These are phyloP conservation scores for Pristionchus arcanus DNA, from an alignment of 2,888 invertebrate genomes.

Conservation along the genomic window DNA sequence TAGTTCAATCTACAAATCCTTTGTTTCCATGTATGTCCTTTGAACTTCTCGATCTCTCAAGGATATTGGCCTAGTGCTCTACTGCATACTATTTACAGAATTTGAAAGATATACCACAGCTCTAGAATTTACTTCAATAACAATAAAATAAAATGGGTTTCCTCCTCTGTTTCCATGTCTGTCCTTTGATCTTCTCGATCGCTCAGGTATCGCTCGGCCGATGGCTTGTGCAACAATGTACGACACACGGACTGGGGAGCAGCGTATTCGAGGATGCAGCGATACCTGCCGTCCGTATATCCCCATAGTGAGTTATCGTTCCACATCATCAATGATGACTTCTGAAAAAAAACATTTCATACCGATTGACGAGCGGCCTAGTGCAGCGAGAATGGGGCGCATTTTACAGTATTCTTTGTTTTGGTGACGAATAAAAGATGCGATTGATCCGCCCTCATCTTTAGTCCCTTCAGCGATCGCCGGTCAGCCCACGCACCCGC, in stretches of 20 bases:
- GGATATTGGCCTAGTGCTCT: too few relatives aligned
- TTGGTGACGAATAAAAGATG: neutral
- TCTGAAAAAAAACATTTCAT: neutral
- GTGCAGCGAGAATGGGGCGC: too few relatives aligned
- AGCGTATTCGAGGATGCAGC: constrained; percentile 60
- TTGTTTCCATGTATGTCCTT: neutral
- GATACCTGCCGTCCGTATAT: constrained; percentile 61
- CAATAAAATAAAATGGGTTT: too few relatives aligned
- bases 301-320: constrained; percentile 57
- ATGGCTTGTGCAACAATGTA: constrained; percentile 68
- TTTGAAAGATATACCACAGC: too few relatives aligned
- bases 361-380: neutral
- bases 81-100: too few relatives aligned
- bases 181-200: constrained; percentile 4
- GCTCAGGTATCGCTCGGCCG: constrained; percentile 58
- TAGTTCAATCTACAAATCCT: too few relatives aligned
- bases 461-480: constrained; percentile 26
- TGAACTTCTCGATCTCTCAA: constrained; percentile 30
- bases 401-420: too few relatives aligned
- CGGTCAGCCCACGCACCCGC: constrained; percentile 51
- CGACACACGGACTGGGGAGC: constrained; percentile 62
- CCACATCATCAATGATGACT: neutral
- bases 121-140: too few relatives aligned
- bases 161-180: constrained; percentile 15
- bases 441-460: neutral